Evolutionary conservation across 2,113 vertebrate genomes (phyloP), one percentile per base, ranked within the genome.

Genomic region (Nymphicus hollandicus): DNA sequence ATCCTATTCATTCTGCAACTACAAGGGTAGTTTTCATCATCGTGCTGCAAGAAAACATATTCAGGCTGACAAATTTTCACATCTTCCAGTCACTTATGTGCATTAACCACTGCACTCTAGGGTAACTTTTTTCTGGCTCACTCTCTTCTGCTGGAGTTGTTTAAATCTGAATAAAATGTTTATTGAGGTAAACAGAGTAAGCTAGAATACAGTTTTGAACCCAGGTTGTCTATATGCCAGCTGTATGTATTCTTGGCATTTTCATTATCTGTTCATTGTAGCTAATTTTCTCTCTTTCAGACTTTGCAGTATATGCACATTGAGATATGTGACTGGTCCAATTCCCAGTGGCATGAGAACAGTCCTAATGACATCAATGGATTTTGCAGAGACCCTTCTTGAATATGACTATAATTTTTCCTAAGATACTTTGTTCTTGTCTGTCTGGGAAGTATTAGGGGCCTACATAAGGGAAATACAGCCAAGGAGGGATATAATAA

Each of bases 41-140:
- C 55, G 65, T 65, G 31, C 58, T 93, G 16, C 47, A 89, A 81
- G 33, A 43, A 93, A 79, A 70, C 76, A 53, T 58, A 96, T 93
- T 92, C 65, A 72, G 44, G 31, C 25, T 96, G 92, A 89, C 73
- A 93, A 91, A 76, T 89, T 89, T 91, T 91, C 53, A 70, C 52
- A 70, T 93, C 17, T 35, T 89, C 52, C 37, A 92, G 72, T 92
- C 73, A 76, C 41, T 94, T 91, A 35, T 7, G 11, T 41, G 44
- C 61, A 65, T 14, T 74, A 89, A 87, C 55, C 35, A 61, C 47
- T 66, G 61, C 58, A 74, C 65, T 87, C 80, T n/a, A 55, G 72
- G 31, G 65, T 81, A 88, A 49, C 49, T 64, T 86, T 71, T 46
- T 80, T 76, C 63, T 66, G 52, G 13, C 46, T 94, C 39, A 33